Evolutionary conservation across 2,113 vertebrate species (phyloP), one percentile per base, ranked within the genome.

Genomic region (Phalacrocorax pelagicus): DNA sequence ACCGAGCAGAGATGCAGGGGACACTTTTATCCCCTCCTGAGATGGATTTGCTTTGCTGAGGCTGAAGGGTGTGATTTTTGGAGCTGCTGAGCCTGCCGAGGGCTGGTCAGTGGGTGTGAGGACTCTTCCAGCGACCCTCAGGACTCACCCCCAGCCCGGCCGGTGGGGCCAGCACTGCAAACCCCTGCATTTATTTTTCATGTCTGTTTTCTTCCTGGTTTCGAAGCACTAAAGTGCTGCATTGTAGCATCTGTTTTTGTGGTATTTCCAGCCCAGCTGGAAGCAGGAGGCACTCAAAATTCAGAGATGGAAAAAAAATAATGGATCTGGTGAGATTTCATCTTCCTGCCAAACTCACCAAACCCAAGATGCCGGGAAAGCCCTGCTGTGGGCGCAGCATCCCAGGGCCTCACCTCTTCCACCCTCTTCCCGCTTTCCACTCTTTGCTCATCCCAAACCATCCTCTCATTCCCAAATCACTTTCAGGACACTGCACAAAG

Each of bases 191-290:
- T 79, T 95, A 40, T 93, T 90, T 90, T 75, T 94, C 78, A 38
- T 34, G 44, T 91, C 86, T 88, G 49, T 27, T 94, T 92, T 92
- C 91, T 94, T 81, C 65, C 83, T 3, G 1, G 66, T 40, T 81
- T 97, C 5, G 10, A 93, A 87, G 77, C 81, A 67, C 11, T 7
- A 5, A 77, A 82, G 74, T 62, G 90, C 79, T 94, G 95, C 78
- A 55, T 77, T 67, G 89, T 79, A 87, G 96, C 95, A 94, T 94
- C 94, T 95, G 95, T 54, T 97, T 96, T 62, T 72, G 66, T 92
- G 95, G 91, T 81, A 86, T 92, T 94, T 97, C 86, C 63, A 95
- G 81, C 92, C 92, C 95, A 96, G 91, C 96, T 97, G 96, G 97
- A 97, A 94, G 84, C 94, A 90, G 86, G 87, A 97, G 94, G 91